Evolutionary conservation across 2,113 vertebrate species (phyloP), one percentile per base, ranked within the genome.

Genomic region (Brachyhypopomus gauderio): DNA sequence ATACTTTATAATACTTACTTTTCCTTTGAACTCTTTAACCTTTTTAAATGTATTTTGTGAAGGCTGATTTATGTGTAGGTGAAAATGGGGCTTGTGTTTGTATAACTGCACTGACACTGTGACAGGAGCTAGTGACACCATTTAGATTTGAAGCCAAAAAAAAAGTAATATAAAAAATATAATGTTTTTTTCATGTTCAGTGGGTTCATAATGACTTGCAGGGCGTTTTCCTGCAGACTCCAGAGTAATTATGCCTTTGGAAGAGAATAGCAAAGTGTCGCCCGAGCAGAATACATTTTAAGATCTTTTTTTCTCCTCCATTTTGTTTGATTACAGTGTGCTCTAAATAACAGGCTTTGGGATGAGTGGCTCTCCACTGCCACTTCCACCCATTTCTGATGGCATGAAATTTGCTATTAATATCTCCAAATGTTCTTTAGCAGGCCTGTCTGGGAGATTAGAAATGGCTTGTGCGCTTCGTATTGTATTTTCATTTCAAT

Each of bases 311-410:
- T 55, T 52, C 83, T 80, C 79, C 59, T 80, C 55, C 63, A 62
- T 85, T 78, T 92, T 92, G 93, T 95, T 91, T 95, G 95, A 96
- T 95, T 94, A 94, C 93, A 95, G 92, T 93, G 92, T 94, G 90
- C 92, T 92, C 93, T 91, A 95, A 96, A 96, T 96, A 94, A 96
- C 93, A 95, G 95, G 90, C 94, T 95, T 93, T 90, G 85, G 95
- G 95, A 95, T 96, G 94, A 97, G 93, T 92, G 94, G 92, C 93
- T 96, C 94, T 94, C 94, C 94, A 85, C 82, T 72, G 88, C 89
- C 89, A 83, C 85, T 89, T 87, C 85, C 81, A 81, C 73, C 92
- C 91, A 91, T 94, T 95, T 92, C 93, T 88, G 94, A 94, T 92
- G 94, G 92, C 93, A 94, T 93, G 92, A 93, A 94, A 95, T 94